Base-by-base conservation (phyloP, 1,140 invertebrate genomes). In the Pinna nobilis region DNA sequence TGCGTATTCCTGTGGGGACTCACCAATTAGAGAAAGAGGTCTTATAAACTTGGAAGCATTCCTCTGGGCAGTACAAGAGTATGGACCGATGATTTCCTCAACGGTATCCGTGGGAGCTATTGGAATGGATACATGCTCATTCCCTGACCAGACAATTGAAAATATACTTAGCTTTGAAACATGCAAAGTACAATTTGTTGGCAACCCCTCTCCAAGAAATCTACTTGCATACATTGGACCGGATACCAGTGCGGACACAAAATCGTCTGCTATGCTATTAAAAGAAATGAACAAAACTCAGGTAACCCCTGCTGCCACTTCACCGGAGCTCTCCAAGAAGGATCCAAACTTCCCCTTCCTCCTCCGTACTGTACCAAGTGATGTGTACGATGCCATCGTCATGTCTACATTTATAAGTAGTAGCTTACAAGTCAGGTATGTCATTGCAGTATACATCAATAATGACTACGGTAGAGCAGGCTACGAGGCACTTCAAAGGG, bases 31-130 rank as follows among this genome's bases (percentile, higher is more conserved):
- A 18, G 33, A 74, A 20, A 44, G 71, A 5, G 80, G 81, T 15
- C 66, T 82, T 33, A 67, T 80, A 23, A 79, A 83, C 44, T 32
- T 78, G 13, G 80, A 86, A 72, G 83, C 84, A n/a, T 87, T 87
- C 47, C 70, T 85, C 30, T 87, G 84, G 83, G 78, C 77, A 3
- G 76, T 86, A n/a, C 70, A 80, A 30, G 74, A 77, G 18, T 80
- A 77, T 57, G 32, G 32, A 4, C 59, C 13, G 5, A n/a, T n/a
- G n/a, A 65, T 18, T 39, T n/a, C 25, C 30, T 41, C 20, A 35
- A 32, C 63, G 2, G 63, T 84, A 3, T 55, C 59, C 37, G 70
- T 82, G 32, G 82, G 84, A 23, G 85, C 80, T 6, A 66, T 86
- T n/a, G 78, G 76, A 3, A 78, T 85, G 50, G 85, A 86, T 63